These are phyloP conservation scores for Nasonia longicornis DNA, from an alignment of 1,140 invertebrate genomes.

Conservation along the genomic window DNA sequence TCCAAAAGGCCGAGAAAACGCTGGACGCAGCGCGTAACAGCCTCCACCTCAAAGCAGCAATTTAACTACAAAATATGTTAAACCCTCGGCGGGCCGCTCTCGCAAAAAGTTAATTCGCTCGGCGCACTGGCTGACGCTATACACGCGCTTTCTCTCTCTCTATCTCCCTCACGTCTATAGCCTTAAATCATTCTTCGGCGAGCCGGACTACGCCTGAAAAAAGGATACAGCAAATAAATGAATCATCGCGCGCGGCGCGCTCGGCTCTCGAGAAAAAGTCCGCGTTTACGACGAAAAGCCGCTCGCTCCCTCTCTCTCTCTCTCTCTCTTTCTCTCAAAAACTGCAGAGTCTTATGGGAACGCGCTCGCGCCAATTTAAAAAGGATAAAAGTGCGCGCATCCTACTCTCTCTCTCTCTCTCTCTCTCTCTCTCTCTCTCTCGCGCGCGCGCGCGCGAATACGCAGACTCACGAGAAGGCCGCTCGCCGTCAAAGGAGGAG, in stretches of 20 bases:
- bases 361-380: slow-evolving; percentile 25
- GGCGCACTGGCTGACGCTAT: background rate
- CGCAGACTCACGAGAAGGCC: slow-evolving; percentile 13
- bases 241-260: slow-evolving; percentile 14
- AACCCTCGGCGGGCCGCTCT: background rate
- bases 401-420: background rate
- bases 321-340: background rate
- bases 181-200: slow-evolving; percentile 26
- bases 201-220: slow-evolving; percentile 9
- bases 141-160: slow-evolving; percentile 9
- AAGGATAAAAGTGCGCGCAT: slow-evolving; percentile 33
- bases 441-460: background rate
- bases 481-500: background rate
- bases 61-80: slow-evolving; percentile 37
- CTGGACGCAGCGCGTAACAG: background rate
- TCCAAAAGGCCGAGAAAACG: background rate
- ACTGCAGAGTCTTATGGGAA: background rate
- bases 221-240: slow-evolving; percentile 39
- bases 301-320: background rate
- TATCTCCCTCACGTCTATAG: background rate
- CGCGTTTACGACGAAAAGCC: slow-evolving; percentile 41
- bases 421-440: background rate
- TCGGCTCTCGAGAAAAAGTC: background rate
- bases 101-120: slow-evolving; percentile 40
- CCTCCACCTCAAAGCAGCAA: background rate